Evolutionary conservation across 2,113 vertebrate species (phyloP), one percentile per base, ranked within the genome.

Genomic region (Phylloscopus trochiloides): DNA sequence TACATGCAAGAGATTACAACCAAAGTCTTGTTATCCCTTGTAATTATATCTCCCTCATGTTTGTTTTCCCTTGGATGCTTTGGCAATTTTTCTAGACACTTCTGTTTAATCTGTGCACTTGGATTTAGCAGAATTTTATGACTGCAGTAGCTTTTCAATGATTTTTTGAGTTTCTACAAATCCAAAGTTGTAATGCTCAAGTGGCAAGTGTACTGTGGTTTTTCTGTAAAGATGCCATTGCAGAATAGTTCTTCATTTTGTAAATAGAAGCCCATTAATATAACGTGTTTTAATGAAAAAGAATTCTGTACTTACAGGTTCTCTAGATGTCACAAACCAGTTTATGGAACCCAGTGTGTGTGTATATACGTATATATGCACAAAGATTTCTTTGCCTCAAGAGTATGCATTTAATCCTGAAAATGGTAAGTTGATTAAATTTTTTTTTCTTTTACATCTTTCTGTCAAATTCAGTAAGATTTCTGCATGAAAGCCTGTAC

Each of bases 11-110:
- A 88, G 94, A 95, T 95, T 95, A 96, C 71, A 96, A 58, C 54
- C 59, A 42, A 93, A 90, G 90, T 88, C 90, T 79, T 10, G 3
- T 94, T 97, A 92, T 95, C 86, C 75, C 48, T 90, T 93, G 55
- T 93, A 96, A 91, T 91, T 94, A 67, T 71, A 73, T 51, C 32
- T 42, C 29, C 6, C 75, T 86, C 50, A 15, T 86, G 71, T 91
- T 94, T 96, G 58, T 94, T 96, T 96, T 94, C 75, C 90, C 63
- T 92, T 90, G 71, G 22, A 59, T 70, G 40, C 72, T 88, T 88
- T 92, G 61, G 31, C 74, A 63, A 48, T 70, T 93, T 96, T 96
- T 86, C 50, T 74, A 86, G 82, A 73, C 54, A 25, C 42, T 96
- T 95, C 67, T 67, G 17, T 58, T 88, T 73, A 92, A 88, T 28